Conservation (phyloP, 1,140 invertebrate genomes). For the Polypedilum vanderplanki region DNA sequence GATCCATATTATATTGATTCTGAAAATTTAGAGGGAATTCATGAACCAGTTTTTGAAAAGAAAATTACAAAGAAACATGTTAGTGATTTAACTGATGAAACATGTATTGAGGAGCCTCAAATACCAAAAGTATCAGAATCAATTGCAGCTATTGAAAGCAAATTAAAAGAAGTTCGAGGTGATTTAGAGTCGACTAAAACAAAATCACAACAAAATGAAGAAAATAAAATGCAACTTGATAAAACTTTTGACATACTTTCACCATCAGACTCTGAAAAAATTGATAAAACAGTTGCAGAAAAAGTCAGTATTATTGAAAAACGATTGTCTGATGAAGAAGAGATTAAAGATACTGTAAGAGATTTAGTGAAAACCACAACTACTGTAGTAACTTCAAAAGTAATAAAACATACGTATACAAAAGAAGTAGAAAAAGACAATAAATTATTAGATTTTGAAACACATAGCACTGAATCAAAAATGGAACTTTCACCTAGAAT, state of each 20-base stretch:
- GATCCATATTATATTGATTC: not conserved
- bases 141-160: not conserved
- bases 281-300: constrained; percentile 4
- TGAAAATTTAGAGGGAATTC: constrained; percentile 16
- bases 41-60: constrained; percentile 30
- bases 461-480: not conserved
- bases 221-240: not conserved
- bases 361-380: not conserved
- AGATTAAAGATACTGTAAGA: not conserved
- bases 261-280: not conserved
- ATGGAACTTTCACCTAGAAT: not conserved
- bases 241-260: not conserved
- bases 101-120: not conserved
- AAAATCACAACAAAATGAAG: not conserved
- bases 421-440: not conserved
- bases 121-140: not conserved
- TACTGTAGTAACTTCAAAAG: not conserved
- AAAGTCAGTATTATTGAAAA: not conserved
- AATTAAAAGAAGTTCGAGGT: not conserved
- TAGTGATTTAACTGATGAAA: not conserved
- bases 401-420: not conserved
- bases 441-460: not conserved
- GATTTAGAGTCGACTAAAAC: not conserved
- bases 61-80: constrained; percentile 7
- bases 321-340: not conserved